Conservation (phyloP, 2,797 vertebrate species). For the Spea hammondii region DNA sequence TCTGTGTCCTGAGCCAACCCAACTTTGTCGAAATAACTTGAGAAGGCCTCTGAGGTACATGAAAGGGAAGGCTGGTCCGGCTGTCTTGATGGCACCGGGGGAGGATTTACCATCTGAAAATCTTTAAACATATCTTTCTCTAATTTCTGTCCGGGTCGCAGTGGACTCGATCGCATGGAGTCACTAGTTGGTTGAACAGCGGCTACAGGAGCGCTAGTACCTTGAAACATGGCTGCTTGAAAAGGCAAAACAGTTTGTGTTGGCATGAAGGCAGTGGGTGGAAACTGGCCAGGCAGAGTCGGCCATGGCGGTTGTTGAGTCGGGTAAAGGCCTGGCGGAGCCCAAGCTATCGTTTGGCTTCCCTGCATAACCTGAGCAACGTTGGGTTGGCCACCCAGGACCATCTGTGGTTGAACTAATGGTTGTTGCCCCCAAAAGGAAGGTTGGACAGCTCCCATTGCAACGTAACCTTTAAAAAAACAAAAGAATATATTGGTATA, state of each 20-base stretch:
- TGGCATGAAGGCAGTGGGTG: conserved; percentile 96
- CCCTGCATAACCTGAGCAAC: conserved; percentile 95
- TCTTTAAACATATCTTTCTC: conserved; percentile 91
- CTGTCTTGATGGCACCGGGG: conserved; percentile 86
- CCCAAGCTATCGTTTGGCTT: conserved; percentile 94
- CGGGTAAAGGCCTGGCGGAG: conserved; percentile 91
- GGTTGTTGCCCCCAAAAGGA: conserved; percentile 97
- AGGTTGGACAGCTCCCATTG: conserved; percentile 95
- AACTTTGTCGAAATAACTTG: conserved; percentile 94
- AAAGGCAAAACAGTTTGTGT: conserved; percentile 93
- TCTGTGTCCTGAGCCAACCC: conserved; percentile 94
- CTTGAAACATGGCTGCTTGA: conserved; percentile 96
- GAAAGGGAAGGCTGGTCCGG: conserved; percentile 85
- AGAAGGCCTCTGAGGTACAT: conserved; percentile 95
- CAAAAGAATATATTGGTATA: not conserved
- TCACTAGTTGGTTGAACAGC: conserved; percentile 80
- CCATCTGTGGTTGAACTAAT: conserved; percentile 87
- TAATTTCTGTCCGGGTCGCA: conserved; percentile 81
- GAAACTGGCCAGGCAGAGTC: conserved; percentile 92
- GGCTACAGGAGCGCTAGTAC: conserved; percentile 82
- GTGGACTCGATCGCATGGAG: conserved; percentile 86
- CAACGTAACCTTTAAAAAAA: conserved; percentile 86
- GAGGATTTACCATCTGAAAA: conserved; percentile 94
- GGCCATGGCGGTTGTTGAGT: conserved; percentile 94
- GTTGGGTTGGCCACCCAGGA: conserved; percentile 90